phyloP scores from a whole-genome alignment of 2,888 invertebrate genomes.

The Yponomeuta evonymella region DNA sequence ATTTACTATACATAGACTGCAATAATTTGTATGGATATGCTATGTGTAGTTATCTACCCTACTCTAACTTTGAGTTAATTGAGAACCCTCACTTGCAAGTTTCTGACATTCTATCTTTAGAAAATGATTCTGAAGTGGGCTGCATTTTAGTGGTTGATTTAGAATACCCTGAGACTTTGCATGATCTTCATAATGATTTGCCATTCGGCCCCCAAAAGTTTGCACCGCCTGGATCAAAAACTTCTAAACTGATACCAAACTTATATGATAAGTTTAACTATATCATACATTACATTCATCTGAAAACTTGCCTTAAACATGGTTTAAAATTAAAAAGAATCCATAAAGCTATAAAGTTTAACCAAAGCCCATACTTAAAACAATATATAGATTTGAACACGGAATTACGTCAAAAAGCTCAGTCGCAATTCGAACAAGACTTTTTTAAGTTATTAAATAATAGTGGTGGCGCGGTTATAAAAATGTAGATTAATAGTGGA shows the following conservation, averaged over 20 bases:
- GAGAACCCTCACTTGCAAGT: no score
- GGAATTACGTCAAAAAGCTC: conserved; percentile 18
- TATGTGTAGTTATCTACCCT: no score
- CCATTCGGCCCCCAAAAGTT: conserved; percentile 24
- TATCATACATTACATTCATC: conserved; percentile 32
- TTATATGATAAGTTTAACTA: conserved; percentile 30
- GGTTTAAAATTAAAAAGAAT: conserved; percentile 32
- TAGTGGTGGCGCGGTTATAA: no score
- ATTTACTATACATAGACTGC: no score
- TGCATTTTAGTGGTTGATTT: no score
- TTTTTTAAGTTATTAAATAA: conserved; percentile 25
- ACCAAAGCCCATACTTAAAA: conserved; percentile 33
- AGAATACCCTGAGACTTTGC: conserved; percentile 3
- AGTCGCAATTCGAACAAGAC: conserved; percentile 22
- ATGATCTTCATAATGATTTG: conserved; percentile 16
- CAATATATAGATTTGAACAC: conserved; percentile 27
- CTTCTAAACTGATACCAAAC: conserved; percentile 27
- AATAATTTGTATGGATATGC: no score
- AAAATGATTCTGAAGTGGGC: no score
- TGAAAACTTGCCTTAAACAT: conserved; percentile 29
- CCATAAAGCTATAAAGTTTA: conserved; percentile 31
- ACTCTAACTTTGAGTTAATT: no score
- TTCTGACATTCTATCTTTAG: no score
- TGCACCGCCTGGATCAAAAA: conserved; percentile 22
- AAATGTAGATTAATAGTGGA: no score